Percentiles rank a stretch among this genome's conserved stretches.
Conservation (phyloP, 2,888 invertebrate species). For the Eupithecia vulgata region DNA sequence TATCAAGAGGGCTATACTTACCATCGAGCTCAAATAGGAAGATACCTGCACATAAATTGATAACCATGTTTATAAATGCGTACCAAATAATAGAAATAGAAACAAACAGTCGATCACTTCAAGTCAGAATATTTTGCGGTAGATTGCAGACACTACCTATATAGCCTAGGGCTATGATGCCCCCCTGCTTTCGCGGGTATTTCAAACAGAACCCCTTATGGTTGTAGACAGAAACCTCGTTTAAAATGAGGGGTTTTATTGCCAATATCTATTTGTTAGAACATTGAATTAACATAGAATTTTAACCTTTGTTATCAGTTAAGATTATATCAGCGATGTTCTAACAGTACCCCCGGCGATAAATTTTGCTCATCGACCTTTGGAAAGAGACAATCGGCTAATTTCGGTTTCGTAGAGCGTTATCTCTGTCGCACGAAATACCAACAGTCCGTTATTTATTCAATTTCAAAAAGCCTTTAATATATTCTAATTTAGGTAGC, state of each 20-base stretch:
- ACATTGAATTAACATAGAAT: too few species aligned
- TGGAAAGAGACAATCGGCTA: too few species aligned
- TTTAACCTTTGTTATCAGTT: too few species aligned
- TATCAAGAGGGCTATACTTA: neutral
- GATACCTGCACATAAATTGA: slow-evolving; percentile 7
- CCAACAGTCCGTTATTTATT: too few species aligned
- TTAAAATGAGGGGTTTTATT: neutral
- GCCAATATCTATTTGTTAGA: neutral
- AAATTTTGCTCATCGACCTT: too few species aligned
- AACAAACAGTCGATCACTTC: neutral
- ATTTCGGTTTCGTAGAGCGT: too few species aligned
- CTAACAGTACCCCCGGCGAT: too few species aligned
- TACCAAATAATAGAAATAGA: neutral
- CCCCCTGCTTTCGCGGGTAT: neutral
- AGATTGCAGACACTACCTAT: neutral
- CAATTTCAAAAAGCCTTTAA: too few species aligned
- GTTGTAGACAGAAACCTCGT: neutral
- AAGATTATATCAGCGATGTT: neutral
- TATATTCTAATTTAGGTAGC: too few species aligned
- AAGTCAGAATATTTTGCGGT: neutral
- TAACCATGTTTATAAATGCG: neutral
- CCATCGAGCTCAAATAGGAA: neutral
- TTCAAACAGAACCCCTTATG: neutral
- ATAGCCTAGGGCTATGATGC: too few species aligned
- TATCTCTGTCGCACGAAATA: too few species aligned